phyloP scores from a whole-genome alignment of 2,113 vertebrate species.

The Nothobranchius kuhntae region DNA sequence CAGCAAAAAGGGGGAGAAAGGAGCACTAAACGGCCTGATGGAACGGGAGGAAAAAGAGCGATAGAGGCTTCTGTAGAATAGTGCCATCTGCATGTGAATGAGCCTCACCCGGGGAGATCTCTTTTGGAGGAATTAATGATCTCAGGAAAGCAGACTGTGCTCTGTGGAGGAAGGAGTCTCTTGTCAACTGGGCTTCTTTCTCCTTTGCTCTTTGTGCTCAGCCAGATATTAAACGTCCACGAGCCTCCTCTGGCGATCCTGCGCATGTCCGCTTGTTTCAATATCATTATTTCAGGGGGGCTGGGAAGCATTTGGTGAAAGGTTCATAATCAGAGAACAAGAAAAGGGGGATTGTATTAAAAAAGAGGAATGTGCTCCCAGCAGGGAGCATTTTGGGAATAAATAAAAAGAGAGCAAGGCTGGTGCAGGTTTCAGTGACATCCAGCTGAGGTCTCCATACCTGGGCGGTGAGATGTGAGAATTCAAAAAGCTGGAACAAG shows the following conservation, averaged over 20 bases:
- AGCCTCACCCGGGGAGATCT: constrained; percentile 78
- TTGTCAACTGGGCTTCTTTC: constrained; percentile 55
- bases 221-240: constrained; percentile 72
- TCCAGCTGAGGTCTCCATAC: constrained; percentile 33
- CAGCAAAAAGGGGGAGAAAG: constrained; percentile 55
- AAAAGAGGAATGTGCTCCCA: constrained; percentile 38
- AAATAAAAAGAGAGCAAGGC: constrained; percentile 13
- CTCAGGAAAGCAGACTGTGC: constrained; percentile 71
- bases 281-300: constrained; percentile 64
- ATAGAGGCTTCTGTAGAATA: constrained; percentile 67
- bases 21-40: constrained; percentile 60
- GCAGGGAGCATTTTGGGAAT: constrained; percentile 21
- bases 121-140: constrained; percentile 83
- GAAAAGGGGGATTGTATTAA: constrained; percentile 60
- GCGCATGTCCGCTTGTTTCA: constrained; percentile 66
- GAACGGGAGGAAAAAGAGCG: constrained; percentile 61
- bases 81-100: constrained; percentile 80
- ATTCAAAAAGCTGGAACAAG: constrained; percentile 41
- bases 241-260: constrained; percentile 57
- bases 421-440: constrained; percentile 25
- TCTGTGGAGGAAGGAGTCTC: constrained; percentile 47
- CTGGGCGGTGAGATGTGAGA: constrained; percentile 33
- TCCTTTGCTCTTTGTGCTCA: constrained; percentile 71
- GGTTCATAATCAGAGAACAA: constrained; percentile 71
- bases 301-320: constrained; percentile 57